Evolutionary conservation across 2,888 invertebrate genomes (phyloP).

Genomic region (Melitaea athalia): DNA sequence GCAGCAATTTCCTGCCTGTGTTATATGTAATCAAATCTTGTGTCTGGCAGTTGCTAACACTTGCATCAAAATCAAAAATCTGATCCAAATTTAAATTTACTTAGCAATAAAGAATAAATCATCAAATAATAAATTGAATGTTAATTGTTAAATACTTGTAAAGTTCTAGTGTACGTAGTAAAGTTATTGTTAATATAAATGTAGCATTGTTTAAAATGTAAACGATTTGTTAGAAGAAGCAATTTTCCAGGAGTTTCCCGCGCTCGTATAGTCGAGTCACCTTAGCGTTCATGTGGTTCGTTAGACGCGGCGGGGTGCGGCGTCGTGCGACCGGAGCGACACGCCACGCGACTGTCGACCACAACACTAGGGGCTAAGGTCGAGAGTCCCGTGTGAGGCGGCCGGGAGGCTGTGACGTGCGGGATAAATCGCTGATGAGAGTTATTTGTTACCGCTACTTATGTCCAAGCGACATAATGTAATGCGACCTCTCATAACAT

Average conservation of each 20-base stretch:
- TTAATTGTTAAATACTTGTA: too few relatives aligned
- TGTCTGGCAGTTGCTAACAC: too few relatives aligned
- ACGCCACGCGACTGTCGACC: background rate
- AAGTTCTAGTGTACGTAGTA: background rate
- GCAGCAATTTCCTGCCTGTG: too few relatives aligned
- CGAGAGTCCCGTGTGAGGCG: background rate
- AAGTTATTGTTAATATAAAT: background rate
- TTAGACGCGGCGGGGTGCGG: background rate
- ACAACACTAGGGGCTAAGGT: background rate
- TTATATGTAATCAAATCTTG: too few relatives aligned
- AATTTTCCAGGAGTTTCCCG: background rate
- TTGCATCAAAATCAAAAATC: too few relatives aligned
- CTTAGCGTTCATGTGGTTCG: background rate
- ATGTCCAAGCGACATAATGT: background rate
- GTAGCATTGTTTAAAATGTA: background rate
- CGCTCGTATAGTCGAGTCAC: background rate
- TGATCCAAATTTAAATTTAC: too few relatives aligned
- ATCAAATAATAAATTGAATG: too few relatives aligned
- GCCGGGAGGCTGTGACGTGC: background rate
- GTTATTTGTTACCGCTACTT: constrained; percentile 3
- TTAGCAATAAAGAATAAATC: too few relatives aligned
- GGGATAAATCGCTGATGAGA: background rate
- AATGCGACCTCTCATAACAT: background rate
- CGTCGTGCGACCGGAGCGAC: background rate
- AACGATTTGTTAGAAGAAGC: background rate